phyloP scores from a whole-genome alignment of 92 coral and sea anemone genomes.

The Phymanthus crucifer region DNA sequence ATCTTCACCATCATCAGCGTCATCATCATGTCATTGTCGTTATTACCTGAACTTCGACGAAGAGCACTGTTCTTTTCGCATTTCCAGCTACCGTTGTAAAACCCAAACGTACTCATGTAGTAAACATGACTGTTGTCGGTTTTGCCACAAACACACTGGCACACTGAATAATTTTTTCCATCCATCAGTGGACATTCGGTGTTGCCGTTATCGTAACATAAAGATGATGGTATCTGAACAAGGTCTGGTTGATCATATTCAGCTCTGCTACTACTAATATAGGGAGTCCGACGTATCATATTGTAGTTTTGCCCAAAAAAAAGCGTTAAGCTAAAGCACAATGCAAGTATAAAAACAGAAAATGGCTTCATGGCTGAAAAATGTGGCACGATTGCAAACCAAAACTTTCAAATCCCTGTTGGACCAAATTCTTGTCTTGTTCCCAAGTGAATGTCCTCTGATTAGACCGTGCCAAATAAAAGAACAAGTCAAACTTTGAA shows the following conservation, averaged over 20 bases:
- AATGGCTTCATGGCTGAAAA: not conserved
- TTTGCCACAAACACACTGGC: not conserved
- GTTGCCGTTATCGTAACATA: not conserved
- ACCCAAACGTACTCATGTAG: not conserved
- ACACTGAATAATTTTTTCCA: not conserved
- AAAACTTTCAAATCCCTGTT: too few species aligned
- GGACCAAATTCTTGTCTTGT: too few species aligned
- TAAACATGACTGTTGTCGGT: not conserved
- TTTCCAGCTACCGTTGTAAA: not conserved
- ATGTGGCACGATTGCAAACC: not conserved
- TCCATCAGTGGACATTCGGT: not conserved
- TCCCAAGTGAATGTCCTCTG: too few species aligned
- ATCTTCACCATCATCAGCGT: too few species aligned
- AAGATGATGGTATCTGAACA: not conserved
- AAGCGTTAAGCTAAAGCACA: not conserved
- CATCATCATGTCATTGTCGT: too few species aligned
- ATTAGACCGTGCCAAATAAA: too few species aligned
- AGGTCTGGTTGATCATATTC: not conserved
- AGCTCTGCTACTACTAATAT: not conserved
- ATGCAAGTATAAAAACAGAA: not conserved
- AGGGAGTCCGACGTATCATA: not conserved
- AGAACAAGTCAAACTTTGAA: too few species aligned
- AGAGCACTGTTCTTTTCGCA: not conserved
- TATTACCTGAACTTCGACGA: conserved; percentile 1
- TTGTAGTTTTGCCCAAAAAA: not conserved